phyloP scores from a whole-genome alignment of 1,140 invertebrate genomes.

The Drosophila murphyi region DNA sequence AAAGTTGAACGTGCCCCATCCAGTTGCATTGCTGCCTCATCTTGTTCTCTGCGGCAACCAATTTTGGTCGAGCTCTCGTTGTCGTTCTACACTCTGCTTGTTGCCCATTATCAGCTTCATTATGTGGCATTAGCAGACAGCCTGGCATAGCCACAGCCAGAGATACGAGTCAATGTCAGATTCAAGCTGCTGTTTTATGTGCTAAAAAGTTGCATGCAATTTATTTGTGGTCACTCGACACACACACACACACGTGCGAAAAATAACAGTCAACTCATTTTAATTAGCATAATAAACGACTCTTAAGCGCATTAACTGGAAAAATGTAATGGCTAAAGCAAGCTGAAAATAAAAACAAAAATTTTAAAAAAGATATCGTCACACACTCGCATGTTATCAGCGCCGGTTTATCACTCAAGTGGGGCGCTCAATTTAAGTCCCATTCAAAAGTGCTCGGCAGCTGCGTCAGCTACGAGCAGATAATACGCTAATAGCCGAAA shows the following conservation, averaged over 20 bases:
- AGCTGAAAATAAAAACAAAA: not conserved
- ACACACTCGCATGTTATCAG: slow-evolving; percentile 28
- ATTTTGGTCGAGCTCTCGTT: slow-evolving; percentile 6
- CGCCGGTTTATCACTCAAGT: slow-evolving; percentile 56
- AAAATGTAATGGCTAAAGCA: slow-evolving; percentile 47
- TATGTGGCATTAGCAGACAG: slow-evolving; percentile 74
- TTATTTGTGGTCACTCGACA: slow-evolving; percentile 54
- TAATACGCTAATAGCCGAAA: slow-evolving; percentile 31
- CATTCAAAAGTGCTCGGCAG: slow-evolving; percentile 30
- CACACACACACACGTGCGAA: slow-evolving; percentile 28
- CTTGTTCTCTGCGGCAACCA: slow-evolving; percentile 40
- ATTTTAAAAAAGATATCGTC: slow-evolving; percentile 20
- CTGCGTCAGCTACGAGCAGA: slow-evolving; percentile 38
- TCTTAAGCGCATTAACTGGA: slow-evolving; percentile 66
- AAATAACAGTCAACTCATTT: slow-evolving; percentile 60
- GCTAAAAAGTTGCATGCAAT: slow-evolving; percentile 76
- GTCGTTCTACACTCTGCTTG: slow-evolving; percentile 33
- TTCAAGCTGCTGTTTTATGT: slow-evolving; percentile 53
- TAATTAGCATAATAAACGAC: slow-evolving; percentile 72
- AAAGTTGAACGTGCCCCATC: slow-evolving; percentile 65
- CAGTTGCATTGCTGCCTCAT: slow-evolving; percentile 42
- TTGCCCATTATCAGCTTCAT: slow-evolving; percentile 80
- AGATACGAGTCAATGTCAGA: not conserved
- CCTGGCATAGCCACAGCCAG: not conserved
- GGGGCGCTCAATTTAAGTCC: slow-evolving; percentile 14